A percentile compares a stretch with the other conserved stretches of the same genome.
Conservation (phyloP, 2,888 invertebrate genomes). For the Linyphia triangularis region DNA sequence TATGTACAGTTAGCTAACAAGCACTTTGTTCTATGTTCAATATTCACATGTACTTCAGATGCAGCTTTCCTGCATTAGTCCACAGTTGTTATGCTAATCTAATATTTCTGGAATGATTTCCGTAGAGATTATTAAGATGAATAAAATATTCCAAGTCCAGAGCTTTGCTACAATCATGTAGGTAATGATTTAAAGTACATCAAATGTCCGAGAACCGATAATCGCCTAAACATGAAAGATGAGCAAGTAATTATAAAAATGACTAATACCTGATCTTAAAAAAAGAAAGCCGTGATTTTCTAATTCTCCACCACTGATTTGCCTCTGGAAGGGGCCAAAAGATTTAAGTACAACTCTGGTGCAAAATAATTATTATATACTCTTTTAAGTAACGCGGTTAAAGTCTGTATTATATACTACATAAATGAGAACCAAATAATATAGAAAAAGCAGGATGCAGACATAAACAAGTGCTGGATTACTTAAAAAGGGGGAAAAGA, state of each 20-base stretch:
- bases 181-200: constrained; percentile 61
- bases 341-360: neutral
- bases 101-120: constrained; percentile 69
- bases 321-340: neutral
- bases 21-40: constrained; percentile 72
- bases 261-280: constrained; percentile 16
- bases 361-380: neutral
- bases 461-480: constrained; percentile 67
- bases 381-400: neutral
- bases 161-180: constrained; percentile 32
- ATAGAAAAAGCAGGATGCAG: constrained; percentile 23
- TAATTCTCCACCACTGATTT: neutral
- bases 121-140: constrained; percentile 48
- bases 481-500: constrained; percentile 45
- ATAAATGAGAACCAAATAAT: neutral
- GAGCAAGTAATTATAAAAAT: constrained; percentile 31
- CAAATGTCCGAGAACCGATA: constrained; percentile 33
- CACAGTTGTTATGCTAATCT: constrained; percentile 52
- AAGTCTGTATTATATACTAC: neutral
- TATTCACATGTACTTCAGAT: constrained; percentile 65
- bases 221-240: constrained; percentile 21
- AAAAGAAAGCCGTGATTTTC: neutral
- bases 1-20: constrained; percentile 71
- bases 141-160: constrained; percentile 64
- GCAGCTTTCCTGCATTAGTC: constrained; percentile 39